Base-by-base conservation (phyloP, 2,888 invertebrate species). In the Rotaria magnacalcarata region DNA sequence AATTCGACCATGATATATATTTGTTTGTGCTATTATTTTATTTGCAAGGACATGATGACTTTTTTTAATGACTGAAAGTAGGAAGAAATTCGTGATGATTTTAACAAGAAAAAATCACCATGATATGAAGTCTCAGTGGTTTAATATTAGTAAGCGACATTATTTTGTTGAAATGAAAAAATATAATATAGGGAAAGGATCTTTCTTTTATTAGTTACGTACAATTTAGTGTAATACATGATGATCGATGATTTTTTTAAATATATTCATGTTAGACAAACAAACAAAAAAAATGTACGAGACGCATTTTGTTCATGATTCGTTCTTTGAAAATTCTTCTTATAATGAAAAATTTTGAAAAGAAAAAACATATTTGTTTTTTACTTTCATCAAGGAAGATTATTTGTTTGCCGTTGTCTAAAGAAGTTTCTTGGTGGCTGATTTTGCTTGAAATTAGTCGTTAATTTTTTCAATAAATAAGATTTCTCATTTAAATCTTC, bases 151-250 rank as follows among this genome's bases (percentile, higher is more conserved):
- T 34, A 34, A 34, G 34, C 1, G 2, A 34, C 34, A 2, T 34
- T 34, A 34, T 34, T 34, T 34, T 34, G 34, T 34, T 34, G 34
- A 34, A 34, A 34, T 34, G 87, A 89, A 8, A 8, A 27, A 27
- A 60, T 27, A 60, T 60, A 11, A 10, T 16, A 10, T 4, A 27
- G 67, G 67, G 34, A 34, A 41, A 16, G 27, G 4, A 67, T 34
- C 16, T 67, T 0, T 11, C 34, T 67, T 67, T 67, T 67, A 67
- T 67, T 67, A 19, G 16, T 67, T 67, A 67, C 67, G 67, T 67
- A 67, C 67, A 67, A 67, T 67, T 19, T 19, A 34, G 6, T 34
- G 34, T 16, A 67, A 34, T 16, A 19, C 16, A 34, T 67, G 34
- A 67, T 34, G 67, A 16, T 34, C 16, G 19, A 34, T 19, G 4